Evolutionary conservation across 2,113 vertebrate species (phyloP).

Genomic region (Acrocephalus arundinaceus): DNA sequence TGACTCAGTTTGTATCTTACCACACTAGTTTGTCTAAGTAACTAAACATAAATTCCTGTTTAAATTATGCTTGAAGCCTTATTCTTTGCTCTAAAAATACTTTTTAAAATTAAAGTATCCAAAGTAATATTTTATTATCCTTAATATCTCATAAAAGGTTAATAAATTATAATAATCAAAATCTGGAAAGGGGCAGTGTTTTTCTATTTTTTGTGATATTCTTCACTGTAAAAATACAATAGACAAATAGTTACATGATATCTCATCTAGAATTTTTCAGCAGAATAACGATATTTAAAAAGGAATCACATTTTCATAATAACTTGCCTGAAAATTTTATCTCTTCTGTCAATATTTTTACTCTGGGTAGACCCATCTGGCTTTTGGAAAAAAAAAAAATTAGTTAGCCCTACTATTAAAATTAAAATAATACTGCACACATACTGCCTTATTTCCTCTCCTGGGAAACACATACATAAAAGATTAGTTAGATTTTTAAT

Average conservation of each 20-base stretch:
- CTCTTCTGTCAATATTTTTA: background rate
- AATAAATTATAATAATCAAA: background rate
- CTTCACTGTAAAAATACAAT: background rate
- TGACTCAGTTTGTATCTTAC: fast-evolving
- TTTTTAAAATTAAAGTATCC: background rate
- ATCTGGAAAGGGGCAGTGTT: fast-evolving
- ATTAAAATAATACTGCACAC: background rate
- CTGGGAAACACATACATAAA: background rate
- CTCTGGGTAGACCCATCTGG: background rate
- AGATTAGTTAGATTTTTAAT: background rate
- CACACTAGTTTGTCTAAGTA: background rate
- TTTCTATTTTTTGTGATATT: background rate
- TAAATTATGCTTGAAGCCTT: background rate
- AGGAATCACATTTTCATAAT: background rate
- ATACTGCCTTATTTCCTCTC: background rate
- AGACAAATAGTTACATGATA: background rate
- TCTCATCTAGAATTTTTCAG: background rate
- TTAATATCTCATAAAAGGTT: background rate
- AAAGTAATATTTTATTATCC: background rate
- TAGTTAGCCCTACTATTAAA: background rate
- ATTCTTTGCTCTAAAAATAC: background rate
- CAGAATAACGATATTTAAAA: background rate
- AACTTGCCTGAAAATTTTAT: background rate
- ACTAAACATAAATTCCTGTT: background rate
- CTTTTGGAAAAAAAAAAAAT: background rate